phyloP scores from a whole-genome alignment of 2,888 invertebrate species.

The Sicus ferrugineus region DNA sequence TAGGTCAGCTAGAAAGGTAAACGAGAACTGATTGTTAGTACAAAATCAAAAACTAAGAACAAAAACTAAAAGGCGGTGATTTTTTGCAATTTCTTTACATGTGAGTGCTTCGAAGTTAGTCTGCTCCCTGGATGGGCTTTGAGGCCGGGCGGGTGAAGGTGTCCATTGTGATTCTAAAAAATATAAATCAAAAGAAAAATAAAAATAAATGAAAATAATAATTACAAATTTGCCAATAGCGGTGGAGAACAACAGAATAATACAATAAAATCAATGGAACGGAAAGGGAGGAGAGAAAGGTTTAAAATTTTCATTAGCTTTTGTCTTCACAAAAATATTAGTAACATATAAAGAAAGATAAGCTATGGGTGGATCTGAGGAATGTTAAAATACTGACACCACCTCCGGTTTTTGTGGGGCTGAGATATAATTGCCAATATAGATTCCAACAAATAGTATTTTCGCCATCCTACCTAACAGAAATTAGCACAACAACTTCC shows the following conservation, averaged over 20 bases:
- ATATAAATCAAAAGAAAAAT: slow-evolving; percentile 57
- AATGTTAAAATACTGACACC: too few relatives aligned
- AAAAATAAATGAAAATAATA: slow-evolving; percentile 43
- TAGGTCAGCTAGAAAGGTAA: too few relatives aligned
- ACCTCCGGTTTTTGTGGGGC: too few relatives aligned
- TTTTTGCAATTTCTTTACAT: slow-evolving; percentile 62
- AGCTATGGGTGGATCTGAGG: too few relatives aligned
- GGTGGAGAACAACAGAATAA: slow-evolving; percentile 34
- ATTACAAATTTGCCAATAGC: slow-evolving; percentile 33
- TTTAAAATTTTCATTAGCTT: slow-evolving; percentile 57
- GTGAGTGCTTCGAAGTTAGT: slow-evolving; percentile 67
- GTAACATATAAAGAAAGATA: slow-evolving; percentile 18
- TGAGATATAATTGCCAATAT: too few relatives aligned
- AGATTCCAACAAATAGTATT: too few relatives aligned
- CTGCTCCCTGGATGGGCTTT: slow-evolving; percentile 67
- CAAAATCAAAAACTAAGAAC: background rate
- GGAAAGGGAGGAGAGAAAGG: slow-evolving; percentile 39
- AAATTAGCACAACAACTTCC: too few relatives aligned
- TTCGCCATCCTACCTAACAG: too few relatives aligned
- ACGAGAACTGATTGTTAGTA: slow-evolving; percentile 5
- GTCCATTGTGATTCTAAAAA: slow-evolving; percentile 67
- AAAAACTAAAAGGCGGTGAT: slow-evolving; percentile 29
- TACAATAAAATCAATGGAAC: slow-evolving; percentile 25
- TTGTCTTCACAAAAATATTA: slow-evolving; percentile 38
- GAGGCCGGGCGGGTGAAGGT: slow-evolving; percentile 66